Conservation (phyloP, 2,888 invertebrate species). For the Linnaemya vulpina region DNA sequence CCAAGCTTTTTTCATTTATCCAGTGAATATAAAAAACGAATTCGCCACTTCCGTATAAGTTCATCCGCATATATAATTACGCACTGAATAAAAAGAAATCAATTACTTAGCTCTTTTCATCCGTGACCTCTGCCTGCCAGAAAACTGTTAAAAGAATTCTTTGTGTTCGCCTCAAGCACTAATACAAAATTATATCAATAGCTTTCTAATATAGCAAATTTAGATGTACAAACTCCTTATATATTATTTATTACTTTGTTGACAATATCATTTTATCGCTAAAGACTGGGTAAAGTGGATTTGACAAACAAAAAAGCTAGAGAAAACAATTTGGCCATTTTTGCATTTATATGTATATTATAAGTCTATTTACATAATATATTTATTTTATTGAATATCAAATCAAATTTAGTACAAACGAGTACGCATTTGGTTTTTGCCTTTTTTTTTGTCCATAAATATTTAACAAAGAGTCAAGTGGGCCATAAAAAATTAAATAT, state of each 20-base stretch:
- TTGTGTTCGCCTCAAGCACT: not conserved
- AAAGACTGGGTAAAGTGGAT: constrained; percentile 5
- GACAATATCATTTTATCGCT: constrained; percentile 47
- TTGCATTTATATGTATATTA: constrained; percentile 45
- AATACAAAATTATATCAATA: constrained; percentile 41
- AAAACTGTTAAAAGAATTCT: not conserved
- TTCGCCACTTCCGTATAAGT: not conserved
- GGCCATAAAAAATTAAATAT: constrained; percentile 66
- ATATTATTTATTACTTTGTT: constrained; percentile 51
- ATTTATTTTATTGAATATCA: constrained; percentile 64
- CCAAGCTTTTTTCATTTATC: too few species aligned
- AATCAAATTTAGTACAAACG: constrained; percentile 60
- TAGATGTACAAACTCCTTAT: constrained; percentile 28
- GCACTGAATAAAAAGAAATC: not conserved
- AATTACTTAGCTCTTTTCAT: not conserved
- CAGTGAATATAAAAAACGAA: not conserved
- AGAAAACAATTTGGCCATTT: constrained; percentile 17
- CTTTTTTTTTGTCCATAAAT: constrained; percentile 54
- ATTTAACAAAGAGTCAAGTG: constrained; percentile 60
- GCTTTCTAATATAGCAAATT: constrained; percentile 46
- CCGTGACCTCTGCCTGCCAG: not conserved
- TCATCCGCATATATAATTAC: not conserved
- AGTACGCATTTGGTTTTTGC: constrained; percentile 36
- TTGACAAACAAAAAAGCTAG: constrained; percentile 18
- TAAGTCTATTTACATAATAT: constrained; percentile 57